phyloP scores from a whole-genome alignment of 2,797 vertebrate genomes.

The Liasis olivaceus region DNA sequence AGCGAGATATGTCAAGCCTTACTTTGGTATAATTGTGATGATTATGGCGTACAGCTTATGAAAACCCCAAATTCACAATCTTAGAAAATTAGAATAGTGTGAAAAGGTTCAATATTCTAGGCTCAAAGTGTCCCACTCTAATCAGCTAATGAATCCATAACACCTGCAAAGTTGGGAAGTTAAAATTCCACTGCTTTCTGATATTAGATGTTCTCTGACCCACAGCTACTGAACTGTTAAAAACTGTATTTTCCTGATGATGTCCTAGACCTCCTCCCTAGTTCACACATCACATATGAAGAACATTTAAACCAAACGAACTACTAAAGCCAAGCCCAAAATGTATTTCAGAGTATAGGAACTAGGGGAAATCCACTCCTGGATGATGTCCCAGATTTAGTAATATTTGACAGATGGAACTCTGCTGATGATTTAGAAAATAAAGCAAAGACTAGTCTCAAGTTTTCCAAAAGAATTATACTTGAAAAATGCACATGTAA shows the following conservation, averaged over 20 bases:
- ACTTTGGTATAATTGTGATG: too few species aligned
- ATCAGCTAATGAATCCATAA: too few species aligned
- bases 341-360: neutral
- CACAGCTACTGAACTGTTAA: neutral
- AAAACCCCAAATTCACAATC: too few species aligned
- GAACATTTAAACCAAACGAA: neutral
- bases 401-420: slow-evolving; percentile 37
- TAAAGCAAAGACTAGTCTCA: neutral
- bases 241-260: neutral
- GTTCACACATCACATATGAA: neutral
- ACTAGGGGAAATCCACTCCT: slow-evolving; percentile 19
- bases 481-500: neutral
- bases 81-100: too few species aligned
- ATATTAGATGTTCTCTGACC: neutral
- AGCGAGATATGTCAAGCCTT: too few species aligned
- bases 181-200: neutral
- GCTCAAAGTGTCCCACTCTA: too few species aligned
- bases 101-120: too few species aligned
- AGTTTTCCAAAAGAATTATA: neutral
- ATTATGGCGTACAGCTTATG: too few species aligned
- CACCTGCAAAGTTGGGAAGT: neutral
- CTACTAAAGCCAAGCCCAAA: neutral
- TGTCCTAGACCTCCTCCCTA: neutral
- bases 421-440: slow-evolving; percentile 7
- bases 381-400: slow-evolving; percentile 10